Evolutionary conservation across 2,888 invertebrate species (phyloP), one percentile per base, ranked within the genome.

Genomic region (Clusia tigrina): DNA sequence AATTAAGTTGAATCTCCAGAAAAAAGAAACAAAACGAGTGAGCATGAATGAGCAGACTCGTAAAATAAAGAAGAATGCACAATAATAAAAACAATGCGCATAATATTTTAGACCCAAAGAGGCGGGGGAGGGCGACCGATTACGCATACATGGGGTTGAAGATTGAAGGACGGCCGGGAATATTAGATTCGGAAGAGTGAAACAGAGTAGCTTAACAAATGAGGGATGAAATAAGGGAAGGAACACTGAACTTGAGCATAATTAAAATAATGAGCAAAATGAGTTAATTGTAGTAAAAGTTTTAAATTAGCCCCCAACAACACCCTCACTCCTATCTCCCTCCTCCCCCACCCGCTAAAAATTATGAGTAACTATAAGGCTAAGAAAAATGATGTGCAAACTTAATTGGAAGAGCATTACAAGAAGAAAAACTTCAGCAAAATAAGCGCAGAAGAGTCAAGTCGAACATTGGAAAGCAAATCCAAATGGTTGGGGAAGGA

Each of bases 1-100:
- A 76, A 78, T 77, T 77, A 75, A 71, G 68, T 71, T 65, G 69
- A 71, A 48, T 10, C 5, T 22, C 22, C 3, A 48, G 9, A 20
- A 48, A 15, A 48, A 15, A 18, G 22, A 32, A 12, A 12, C 32
- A 9, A 12, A 12, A 6, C 32, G 32, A 32, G 6, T 9, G 32
- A 6, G 32, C 32, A 32, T 12, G 12, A 32, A 32, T 9, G 12
- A 32, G 32, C 6, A 12, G 12, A 12, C 12, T 6, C 32, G 12
- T 6, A 32, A 32, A 32, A 32, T 9, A 9, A 12, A 12, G 6
- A 32, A 12, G 6, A 9, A 9, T 6, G 12, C 6, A 32, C 32
- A 32, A 12, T 6, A 6, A 6, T 12, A 12, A 32, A 32, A 12
- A 12, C 6, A 6, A 9, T 6, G 12, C 32, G 32, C 32, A 32